phyloP scores from a whole-genome alignment of 2,888 invertebrate species.

The Octonoba sinensis region DNA sequence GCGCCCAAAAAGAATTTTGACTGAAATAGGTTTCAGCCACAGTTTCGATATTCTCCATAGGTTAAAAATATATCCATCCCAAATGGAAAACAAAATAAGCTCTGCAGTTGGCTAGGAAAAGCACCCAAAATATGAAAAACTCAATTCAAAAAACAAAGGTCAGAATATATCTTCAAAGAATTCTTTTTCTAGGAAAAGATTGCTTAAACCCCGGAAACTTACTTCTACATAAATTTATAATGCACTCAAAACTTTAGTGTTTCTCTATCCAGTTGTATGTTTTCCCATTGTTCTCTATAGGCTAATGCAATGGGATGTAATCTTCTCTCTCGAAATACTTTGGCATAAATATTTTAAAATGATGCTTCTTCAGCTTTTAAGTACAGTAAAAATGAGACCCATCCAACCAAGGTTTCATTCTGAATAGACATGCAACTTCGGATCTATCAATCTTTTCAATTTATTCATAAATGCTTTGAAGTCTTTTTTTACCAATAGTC shows the following conservation, averaged over 20 bases:
- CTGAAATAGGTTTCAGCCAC: too few relatives aligned
- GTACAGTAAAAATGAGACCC: too few relatives aligned
- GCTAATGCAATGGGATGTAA: slow-evolving; percentile 8
- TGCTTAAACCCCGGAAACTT: slow-evolving; percentile 25
- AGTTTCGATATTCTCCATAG: too few relatives aligned
- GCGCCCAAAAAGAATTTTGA: too few relatives aligned
- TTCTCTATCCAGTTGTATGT: neutral
- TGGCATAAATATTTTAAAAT: slow-evolving; percentile 1
- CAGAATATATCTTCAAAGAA: slow-evolving; percentile 22
- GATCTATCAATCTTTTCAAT: too few relatives aligned
- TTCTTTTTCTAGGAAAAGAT: slow-evolving; percentile 26
- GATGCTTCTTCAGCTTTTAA: neutral
- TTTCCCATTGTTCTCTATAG: neutral
- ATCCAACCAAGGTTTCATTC: too few relatives aligned
- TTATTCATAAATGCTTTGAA: too few relatives aligned
- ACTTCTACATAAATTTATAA: slow-evolving; percentile 43
- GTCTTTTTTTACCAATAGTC: too few relatives aligned
- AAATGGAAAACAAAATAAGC: slow-evolving; percentile 29
- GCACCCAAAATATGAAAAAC: slow-evolving; percentile 38
- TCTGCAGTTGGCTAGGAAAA: slow-evolving; percentile 9
- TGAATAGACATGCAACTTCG: too few relatives aligned
- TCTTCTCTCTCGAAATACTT: slow-evolving; percentile 6
- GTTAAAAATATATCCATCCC: slow-evolving; percentile 1
- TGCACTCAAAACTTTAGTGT: slow-evolving; percentile 13
- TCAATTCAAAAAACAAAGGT: slow-evolving; percentile 20